Conservation (phyloP, 2,797 vertebrate species). For the Eospalax fontanierii region DNA sequence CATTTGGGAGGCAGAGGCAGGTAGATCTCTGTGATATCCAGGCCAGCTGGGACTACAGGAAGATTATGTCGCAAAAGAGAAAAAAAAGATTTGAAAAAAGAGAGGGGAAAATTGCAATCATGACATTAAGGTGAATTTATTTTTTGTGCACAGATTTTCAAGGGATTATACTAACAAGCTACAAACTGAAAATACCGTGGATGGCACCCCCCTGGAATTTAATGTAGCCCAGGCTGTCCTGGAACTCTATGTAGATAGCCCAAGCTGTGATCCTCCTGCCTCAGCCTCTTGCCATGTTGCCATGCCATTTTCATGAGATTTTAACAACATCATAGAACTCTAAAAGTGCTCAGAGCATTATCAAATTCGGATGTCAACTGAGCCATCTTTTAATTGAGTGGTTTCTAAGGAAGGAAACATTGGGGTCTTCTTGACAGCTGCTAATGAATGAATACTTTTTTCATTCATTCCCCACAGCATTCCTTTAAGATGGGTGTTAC, state of each 20-base stretch:
- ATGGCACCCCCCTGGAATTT: too few species aligned
- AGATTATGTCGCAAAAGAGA: not conserved
- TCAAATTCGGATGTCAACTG: not conserved
- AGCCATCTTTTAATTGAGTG: constrained; percentile 31
- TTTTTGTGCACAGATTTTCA: not conserved
- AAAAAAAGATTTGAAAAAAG: not conserved
- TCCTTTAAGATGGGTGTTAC: not conserved
- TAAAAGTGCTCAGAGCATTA: not conserved
- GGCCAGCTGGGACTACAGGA: too few species aligned
- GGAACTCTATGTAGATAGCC: too few species aligned
- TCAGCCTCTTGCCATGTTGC: too few species aligned
- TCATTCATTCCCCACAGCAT: constrained; percentile 20
- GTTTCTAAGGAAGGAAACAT: not conserved
- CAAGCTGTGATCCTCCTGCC: too few species aligned
- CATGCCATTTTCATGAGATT: not conserved
- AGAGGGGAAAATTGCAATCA: not conserved
- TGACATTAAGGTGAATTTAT: constrained; percentile 10
- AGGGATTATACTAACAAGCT: not conserved
- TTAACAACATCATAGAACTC: not conserved
- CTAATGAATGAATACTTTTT: not conserved
- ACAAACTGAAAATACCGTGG: not conserved
- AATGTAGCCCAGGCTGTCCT: too few species aligned
- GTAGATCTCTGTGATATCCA: too few species aligned
- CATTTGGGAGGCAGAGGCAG: too few species aligned
- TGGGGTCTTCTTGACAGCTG: not conserved